These are phyloP conservation scores for Artibeus lituratus DNA, from an alignment of 2,797 vertebrate genomes.

Conservation along the genomic window DNA sequence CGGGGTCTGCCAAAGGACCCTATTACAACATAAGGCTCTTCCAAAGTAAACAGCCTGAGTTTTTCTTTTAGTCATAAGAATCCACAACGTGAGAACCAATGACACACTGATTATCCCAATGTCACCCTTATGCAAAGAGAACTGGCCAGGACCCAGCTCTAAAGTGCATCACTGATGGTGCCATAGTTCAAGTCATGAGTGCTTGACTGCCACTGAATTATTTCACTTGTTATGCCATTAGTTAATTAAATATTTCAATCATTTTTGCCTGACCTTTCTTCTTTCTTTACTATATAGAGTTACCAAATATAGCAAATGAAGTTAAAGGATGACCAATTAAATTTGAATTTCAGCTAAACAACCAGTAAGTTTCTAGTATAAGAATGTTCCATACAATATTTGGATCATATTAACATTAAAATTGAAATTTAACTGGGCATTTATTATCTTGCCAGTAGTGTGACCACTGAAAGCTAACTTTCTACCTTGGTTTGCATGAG, in stretches of 20 bases:
- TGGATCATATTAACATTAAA: background rate
- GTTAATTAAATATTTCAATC: background rate
- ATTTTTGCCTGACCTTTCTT: background rate
- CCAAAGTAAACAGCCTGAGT: background rate
- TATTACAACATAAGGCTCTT: background rate
- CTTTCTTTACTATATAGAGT: background rate
- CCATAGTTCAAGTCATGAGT: background rate
- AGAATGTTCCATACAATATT: background rate
- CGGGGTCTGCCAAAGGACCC: too few species aligned
- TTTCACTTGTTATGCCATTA: background rate
- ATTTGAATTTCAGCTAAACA: background rate
- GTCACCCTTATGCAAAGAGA: background rate
- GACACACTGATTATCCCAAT: background rate
- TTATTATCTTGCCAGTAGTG: background rate
- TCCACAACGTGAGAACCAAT: background rate
- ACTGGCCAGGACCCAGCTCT: background rate
- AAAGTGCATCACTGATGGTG: background rate
- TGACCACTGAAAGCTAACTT: background rate
- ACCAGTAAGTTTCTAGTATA: background rate
- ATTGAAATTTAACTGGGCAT: background rate
- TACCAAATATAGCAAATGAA: background rate
- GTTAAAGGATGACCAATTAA: background rate
- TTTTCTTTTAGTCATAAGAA: background rate
- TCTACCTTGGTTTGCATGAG: background rate
- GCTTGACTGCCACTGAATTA: background rate